Evolutionary conservation across 2,113 vertebrate species (phyloP).

Genomic region (Centrocercus urophasianus): DNA sequence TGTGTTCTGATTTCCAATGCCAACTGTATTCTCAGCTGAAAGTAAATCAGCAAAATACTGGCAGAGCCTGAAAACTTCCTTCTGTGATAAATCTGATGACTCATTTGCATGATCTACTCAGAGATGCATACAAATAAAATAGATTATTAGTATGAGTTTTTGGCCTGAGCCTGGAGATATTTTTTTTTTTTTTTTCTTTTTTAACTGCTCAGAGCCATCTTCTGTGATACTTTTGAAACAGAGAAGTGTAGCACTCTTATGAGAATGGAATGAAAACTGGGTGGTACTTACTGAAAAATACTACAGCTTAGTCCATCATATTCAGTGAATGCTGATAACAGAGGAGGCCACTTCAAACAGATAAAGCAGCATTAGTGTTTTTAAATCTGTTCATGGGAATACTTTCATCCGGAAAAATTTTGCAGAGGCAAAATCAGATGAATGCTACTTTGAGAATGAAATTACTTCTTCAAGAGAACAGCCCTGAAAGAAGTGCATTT

Average conservation of each 20-base stretch:
- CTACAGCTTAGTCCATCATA: neutral
- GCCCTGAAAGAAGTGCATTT: constrained; percentile 54
- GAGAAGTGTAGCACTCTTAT: neutral
- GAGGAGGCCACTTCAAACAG: constrained; percentile 64
- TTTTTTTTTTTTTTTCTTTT: neutral
- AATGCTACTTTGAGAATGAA: constrained; percentile 70
- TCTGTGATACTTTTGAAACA: neutral
- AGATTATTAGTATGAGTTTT: neutral
- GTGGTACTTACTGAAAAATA: constrained; percentile 25
- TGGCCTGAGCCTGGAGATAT: neutral
- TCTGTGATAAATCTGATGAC: neutral
- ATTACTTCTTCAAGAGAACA: constrained; percentile 64
- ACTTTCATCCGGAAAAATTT: constrained; percentile 48
- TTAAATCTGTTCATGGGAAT: constrained; percentile 70
- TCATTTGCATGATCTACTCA: neutral
- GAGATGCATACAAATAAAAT: neutral
- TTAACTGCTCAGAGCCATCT: neutral
- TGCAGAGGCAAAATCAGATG: constrained; percentile 67
- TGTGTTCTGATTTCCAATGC: neutral
- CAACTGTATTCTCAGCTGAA: neutral
- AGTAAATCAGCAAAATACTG: neutral
- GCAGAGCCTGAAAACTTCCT: neutral
- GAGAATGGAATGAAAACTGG: constrained; percentile 44
- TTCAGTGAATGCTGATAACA: constrained; percentile 12
- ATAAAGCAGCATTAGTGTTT: constrained; percentile 68